Base-by-base conservation (phyloP, 53 echinoderm and acorn worm species). In the Pentamera pediparva region DNA sequence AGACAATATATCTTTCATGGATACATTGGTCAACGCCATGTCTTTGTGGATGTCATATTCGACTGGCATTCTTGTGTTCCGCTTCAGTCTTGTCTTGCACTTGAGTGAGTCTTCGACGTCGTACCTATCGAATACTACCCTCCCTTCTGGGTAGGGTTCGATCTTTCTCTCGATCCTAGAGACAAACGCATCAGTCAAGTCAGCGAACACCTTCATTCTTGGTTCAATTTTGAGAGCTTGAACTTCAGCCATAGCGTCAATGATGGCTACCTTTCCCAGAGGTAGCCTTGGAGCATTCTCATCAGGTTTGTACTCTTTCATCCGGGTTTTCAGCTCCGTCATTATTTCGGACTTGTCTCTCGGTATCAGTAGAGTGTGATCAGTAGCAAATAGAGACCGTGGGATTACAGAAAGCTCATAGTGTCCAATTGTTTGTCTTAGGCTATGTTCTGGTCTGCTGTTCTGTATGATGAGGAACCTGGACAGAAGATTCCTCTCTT, bases 401-500 rank as follows among this genome's bases (percentile, higher is more conserved):
- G 70, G 70, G 48, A 43, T 48, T 25, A 70, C 70, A 3, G 70
- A 70, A 45, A 70, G 40, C 25, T 70, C 48, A 30, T 70, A 70
- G 3, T 45, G 37, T 70, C 70, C 59, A 59, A 13, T 59, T 6
- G 59, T 21, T 59, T 59, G 15, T 59, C 22, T 30, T 59, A 59
- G 59, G 9, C 59, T 59, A 59, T 26, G 59, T 59, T 4, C 22
- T 13, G 59, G 22, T 24, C 70, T 40, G 43, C 39, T 37, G 20
- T 30, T 9, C 25, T 70, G 70, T 25, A 70, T 39, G 3, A 45
- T 5, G 20, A 70, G 45, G 26, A 41, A 70, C 22, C 45, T 70
- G 41, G 70, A 37, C 5, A n/a, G n/a, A n/a, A n/a, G n/a, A 51
- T 83, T 77, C 49, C 77, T 34, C 32, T 79, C 69, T 10, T 47